Conservation (phyloP, 2,113 vertebrate genomes). For the Muntiacus muntjak region DNA sequence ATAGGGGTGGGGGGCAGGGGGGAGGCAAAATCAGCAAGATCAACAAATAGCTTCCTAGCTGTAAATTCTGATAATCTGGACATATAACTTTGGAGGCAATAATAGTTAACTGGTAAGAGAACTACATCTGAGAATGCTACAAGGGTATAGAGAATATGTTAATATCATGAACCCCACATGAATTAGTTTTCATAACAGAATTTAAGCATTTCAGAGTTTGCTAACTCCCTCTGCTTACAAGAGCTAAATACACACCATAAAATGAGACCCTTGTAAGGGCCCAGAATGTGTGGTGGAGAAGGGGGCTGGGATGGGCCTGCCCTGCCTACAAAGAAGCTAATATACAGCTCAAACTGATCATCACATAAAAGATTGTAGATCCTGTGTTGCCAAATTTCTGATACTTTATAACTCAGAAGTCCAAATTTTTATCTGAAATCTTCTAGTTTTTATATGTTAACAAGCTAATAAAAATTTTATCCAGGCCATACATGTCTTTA, state of each 20-base stretch:
- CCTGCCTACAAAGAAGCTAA: not conserved
- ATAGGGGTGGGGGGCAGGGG: fast-evolving
- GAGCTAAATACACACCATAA: not conserved
- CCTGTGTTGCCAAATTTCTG: not conserved
- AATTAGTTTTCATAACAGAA: not conserved
- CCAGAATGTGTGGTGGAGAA: fast-evolving
- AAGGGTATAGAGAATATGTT: not conserved
- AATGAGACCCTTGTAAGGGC: fast-evolving
- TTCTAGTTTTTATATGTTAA: not conserved
- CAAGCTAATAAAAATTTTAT: not conserved
- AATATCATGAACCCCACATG: not conserved
- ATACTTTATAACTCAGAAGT: not conserved
- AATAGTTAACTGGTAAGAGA: not conserved
- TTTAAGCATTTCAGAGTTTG: not conserved
- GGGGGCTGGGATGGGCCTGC: fast-evolving
- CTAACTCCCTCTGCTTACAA: not conserved
- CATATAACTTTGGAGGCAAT: not conserved
- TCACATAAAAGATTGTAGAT: not conserved
- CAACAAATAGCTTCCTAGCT: not conserved
- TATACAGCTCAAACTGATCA: not conserved
- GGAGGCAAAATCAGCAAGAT: fast-evolving
- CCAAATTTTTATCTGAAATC: not conserved
- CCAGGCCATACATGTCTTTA: not conserved
- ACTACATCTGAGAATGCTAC: not conserved
- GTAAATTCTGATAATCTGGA: not conserved